A percentile compares a stretch with the other conserved stretches of the same genome.
phyloP scores from a whole-genome alignment of 2,113 vertebrate genomes.

The Rhinolophus ferrumequinum region DNA sequence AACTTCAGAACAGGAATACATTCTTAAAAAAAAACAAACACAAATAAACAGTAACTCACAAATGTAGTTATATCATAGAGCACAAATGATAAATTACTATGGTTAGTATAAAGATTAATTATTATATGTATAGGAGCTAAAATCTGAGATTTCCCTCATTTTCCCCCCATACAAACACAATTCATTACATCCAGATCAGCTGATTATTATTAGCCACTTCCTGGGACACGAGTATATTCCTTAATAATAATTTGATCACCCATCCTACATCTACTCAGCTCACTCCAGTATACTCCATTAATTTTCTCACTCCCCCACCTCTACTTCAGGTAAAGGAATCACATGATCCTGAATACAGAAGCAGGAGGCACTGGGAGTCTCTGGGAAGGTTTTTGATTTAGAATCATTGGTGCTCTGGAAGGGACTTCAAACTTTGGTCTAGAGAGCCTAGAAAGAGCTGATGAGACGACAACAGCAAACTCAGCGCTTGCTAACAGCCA shows the following conservation, averaged over 20 bases:
- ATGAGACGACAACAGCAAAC: not conserved
- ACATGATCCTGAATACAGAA: not conserved
- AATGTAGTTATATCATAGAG: slow-evolving; percentile 12
- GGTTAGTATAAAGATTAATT: slow-evolving; percentile 31
- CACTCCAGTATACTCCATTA: not conserved
- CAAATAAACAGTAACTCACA: slow-evolving; percentile 41
- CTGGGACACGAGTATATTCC: not conserved
- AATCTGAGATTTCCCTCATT: not conserved
- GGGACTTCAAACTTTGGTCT: not conserved
- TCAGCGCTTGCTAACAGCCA: not conserved
- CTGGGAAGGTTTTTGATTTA: slow-evolving; percentile 11
- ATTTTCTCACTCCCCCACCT: not conserved
- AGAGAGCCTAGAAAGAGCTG: slow-evolving; percentile 15
- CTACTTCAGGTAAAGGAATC: not conserved
- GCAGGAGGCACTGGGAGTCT: not conserved
- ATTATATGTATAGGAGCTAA: not conserved
- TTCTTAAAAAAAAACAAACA: slow-evolving; percentile 30
- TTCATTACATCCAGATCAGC: slow-evolving; percentile 22
- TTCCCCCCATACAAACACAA: not conserved
- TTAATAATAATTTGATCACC: not conserved
- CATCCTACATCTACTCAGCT: not conserved
- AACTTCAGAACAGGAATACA: slow-evolving; percentile 37
- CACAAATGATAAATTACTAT: slow-evolving; percentile 14
- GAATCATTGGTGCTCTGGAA: not conserved
- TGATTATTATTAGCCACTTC: slow-evolving; percentile 12